These are phyloP conservation scores for Otus sunia DNA, from an alignment of 2,113 vertebrate genomes.

Conservation along the genomic window DNA sequence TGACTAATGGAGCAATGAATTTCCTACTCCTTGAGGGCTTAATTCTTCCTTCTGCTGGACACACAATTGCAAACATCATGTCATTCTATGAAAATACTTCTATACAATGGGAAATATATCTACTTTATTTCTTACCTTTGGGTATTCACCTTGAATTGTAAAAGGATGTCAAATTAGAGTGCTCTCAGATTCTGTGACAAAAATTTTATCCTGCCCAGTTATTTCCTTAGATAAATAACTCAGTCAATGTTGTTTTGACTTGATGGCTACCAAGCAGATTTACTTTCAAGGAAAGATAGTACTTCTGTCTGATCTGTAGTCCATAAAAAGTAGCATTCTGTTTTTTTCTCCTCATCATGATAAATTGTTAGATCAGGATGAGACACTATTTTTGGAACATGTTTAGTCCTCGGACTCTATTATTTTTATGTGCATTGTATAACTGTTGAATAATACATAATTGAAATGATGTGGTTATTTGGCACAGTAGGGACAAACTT, in stretches of 20 bases:
- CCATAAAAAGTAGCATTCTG: not conserved
- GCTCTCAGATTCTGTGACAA: not conserved
- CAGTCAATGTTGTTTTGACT: not conserved
- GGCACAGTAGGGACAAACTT: not conserved
- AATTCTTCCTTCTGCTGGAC: slow-evolving; percentile 4
- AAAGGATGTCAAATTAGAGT: not conserved
- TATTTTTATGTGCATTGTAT: not conserved
- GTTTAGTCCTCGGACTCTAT: not conserved
- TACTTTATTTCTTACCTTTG: not conserved
- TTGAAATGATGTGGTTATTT: not conserved
- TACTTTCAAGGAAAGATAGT: not conserved
- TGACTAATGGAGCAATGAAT: slow-evolving; percentile 20
- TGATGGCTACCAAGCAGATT: not conserved
- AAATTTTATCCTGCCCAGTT: not conserved
- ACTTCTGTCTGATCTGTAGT: not conserved
- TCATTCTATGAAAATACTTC: not conserved
- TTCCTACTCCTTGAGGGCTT: slow-evolving; percentile 3
- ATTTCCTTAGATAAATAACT: not conserved
- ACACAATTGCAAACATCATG: not conserved
- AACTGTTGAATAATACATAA: not conserved
- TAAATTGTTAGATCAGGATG: not conserved
- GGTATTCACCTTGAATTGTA: not conserved
- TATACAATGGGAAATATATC: not conserved
- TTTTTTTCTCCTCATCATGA: not conserved
- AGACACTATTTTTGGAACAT: not conserved